phyloP scores from a whole-genome alignment of 2,113 vertebrate genomes.

The Tenrec ecaudatus region DNA sequence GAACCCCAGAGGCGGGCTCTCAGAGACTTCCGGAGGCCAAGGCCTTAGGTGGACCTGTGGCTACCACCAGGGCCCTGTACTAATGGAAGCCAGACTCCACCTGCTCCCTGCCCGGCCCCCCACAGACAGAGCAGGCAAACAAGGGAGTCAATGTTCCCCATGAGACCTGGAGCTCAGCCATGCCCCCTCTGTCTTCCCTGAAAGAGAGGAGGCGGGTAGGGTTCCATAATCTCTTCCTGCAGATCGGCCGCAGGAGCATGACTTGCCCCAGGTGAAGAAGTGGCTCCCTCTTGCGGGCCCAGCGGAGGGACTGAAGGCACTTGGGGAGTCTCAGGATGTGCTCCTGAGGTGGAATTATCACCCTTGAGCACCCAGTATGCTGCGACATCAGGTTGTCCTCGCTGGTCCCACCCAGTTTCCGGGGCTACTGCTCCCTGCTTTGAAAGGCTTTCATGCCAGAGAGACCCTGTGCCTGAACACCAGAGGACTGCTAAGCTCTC shows the following conservation, averaged over 20 bases:
- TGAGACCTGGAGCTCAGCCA: no score
- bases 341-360: neutral
- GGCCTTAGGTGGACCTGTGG: neutral
- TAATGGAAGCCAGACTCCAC: no score
- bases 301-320: neutral
- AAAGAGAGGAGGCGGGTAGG: neutral
- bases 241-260: fast-evolving
- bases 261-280: neutral
- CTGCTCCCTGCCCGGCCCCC: neutral
- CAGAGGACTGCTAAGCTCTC: neutral
- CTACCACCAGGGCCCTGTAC: neutral
- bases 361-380: neutral
- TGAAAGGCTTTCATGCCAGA: neutral
- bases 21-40: no score
- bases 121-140: neutral
- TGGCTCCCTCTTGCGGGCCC: neutral
- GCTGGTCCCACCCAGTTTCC: neutral
- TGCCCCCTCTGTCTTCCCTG: neutral
- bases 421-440: neutral
- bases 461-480: neutral
- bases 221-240: neutral
- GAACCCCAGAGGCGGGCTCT: neutral
- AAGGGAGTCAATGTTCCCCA: no score
- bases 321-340: neutral
- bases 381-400: neutral